Evolutionary conservation across 2,888 invertebrate genomes (phyloP).

Genomic region (Portevinia maculata): DNA sequence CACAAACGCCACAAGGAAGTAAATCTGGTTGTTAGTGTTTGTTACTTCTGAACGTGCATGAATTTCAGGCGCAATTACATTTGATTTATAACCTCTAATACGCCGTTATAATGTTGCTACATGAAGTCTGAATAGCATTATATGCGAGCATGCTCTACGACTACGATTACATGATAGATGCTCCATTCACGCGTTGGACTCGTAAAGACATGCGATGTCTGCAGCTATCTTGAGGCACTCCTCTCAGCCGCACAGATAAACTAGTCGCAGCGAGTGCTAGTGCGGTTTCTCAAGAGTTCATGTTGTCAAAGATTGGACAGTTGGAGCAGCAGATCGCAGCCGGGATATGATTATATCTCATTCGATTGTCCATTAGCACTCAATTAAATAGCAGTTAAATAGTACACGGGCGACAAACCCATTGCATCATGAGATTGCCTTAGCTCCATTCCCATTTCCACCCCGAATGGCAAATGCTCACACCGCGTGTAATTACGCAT

Average conservation of each 20-base stretch:
- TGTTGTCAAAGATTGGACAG: constrained; percentile 25
- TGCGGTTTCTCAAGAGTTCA: constrained; percentile 6
- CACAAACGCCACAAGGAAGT: constrained; percentile 54
- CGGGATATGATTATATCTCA: constrained; percentile 44
- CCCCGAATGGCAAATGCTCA: background rate
- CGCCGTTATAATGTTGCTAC: constrained; percentile 61
- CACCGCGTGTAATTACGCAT: constrained; percentile 53
- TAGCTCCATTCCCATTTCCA: constrained; percentile 8
- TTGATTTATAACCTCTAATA: constrained; percentile 71
- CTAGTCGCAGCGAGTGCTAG: background rate
- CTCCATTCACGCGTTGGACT: constrained; percentile 27
- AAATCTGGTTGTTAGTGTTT: constrained; percentile 21
- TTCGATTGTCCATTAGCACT: constrained; percentile 66
- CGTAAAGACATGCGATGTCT: constrained; percentile 1
- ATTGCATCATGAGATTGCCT: constrained; percentile 15
- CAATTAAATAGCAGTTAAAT: constrained; percentile 45
- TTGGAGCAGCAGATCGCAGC: constrained; percentile 15
- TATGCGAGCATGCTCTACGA: background rate
- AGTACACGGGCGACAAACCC: constrained; percentile 24
- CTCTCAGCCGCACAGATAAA: background rate
- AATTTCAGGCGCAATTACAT: constrained; percentile 64
- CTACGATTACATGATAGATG: constrained; percentile 30
- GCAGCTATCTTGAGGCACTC: constrained; percentile 26
- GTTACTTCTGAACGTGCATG: constrained; percentile 60
- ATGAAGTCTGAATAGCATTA: constrained; percentile 40